Evolutionary conservation across 2,113 vertebrate species (phyloP), one percentile per base, ranked within the genome.

Genomic region (Oophaga pumilio): DNA sequence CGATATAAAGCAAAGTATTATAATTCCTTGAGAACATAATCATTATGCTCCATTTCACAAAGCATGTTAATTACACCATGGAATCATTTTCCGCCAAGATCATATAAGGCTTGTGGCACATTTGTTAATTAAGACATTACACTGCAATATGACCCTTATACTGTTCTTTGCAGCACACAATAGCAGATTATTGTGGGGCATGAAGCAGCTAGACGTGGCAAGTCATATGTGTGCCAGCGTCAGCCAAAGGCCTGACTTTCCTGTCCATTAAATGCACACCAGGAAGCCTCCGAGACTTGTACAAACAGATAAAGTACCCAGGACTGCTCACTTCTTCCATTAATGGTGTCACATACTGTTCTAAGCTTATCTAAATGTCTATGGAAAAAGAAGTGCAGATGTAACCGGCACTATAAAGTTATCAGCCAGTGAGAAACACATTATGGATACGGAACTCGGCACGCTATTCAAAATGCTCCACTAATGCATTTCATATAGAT

Each of bases 231-330:
- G 28, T 62, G 28, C 57, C 18, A 64, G 13, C 17, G n/a, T 66
- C 22, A 60, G 33, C 49, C 82, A 28, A 73, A 20, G 8, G 20
- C 4, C 56, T 62, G 17, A n/a, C 57, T 77, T 60, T 78, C 26
- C 66, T 8, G 15, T 73, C n/a, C 28, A 87, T 80, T 87, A 50
- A 87, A n/a, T 26, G 22, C 77, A 49, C 50, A 71, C 49, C 62
- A 80, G 85, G 85, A 87, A 81, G 71, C 85, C 15, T 28, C 73
- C 64, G n/a, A 80, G 26, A 79, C 43, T 57, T 49, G 62, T 71
- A 80, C 85, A 87, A 81, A 81, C 52, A 87, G 62, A 85, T 85
- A 77, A 85, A 85, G 84, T 66, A 87, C 77, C 18, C 77, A 71
- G 59, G 77, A 81, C 60, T 24, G 66, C 28, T 77, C 22, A 24